Conservation (phyloP, 2,797 vertebrate species). For the Cichlasoma orientale region DNA sequence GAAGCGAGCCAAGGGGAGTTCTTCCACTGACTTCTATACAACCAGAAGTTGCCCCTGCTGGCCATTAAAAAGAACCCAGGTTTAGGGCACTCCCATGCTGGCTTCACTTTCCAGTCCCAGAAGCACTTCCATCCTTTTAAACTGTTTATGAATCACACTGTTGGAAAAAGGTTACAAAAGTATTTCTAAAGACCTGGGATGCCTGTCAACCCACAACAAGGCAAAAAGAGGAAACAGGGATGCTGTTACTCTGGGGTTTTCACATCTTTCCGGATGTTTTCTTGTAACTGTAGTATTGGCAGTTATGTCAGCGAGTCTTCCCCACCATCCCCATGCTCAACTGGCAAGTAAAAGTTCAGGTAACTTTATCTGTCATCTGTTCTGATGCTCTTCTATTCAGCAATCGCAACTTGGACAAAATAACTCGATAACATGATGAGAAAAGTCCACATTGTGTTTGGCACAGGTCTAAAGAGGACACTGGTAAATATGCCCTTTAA, state of each 20-base stretch:
- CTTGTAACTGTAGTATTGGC: background rate
- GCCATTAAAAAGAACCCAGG: background rate
- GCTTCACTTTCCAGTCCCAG: background rate
- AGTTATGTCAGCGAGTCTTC: background rate
- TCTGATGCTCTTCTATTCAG: background rate
- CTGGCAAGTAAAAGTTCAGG: background rate
- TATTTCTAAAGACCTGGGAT: background rate
- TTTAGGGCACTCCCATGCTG: background rate
- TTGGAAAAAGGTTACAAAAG: background rate
- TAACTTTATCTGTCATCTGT: constrained; percentile 3
- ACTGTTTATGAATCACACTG: background rate
- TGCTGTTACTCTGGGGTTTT: background rate
- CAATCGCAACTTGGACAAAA: constrained; percentile 2
- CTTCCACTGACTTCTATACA: background rate
- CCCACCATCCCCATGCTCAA: background rate
- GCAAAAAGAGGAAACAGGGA: background rate
- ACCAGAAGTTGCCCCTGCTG: background rate
- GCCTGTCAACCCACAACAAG: background rate
- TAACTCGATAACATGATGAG: background rate
- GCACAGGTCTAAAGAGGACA: constrained; percentile 22
- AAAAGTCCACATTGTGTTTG: constrained; percentile 1
- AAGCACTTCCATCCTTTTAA: background rate
- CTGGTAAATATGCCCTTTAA: constrained; percentile 11
- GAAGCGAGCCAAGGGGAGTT: background rate
- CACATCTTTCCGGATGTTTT: constrained; percentile 2